Conservation (phyloP, 2,113 vertebrate genomes). For the human (Homo sapiens) region DNA sequence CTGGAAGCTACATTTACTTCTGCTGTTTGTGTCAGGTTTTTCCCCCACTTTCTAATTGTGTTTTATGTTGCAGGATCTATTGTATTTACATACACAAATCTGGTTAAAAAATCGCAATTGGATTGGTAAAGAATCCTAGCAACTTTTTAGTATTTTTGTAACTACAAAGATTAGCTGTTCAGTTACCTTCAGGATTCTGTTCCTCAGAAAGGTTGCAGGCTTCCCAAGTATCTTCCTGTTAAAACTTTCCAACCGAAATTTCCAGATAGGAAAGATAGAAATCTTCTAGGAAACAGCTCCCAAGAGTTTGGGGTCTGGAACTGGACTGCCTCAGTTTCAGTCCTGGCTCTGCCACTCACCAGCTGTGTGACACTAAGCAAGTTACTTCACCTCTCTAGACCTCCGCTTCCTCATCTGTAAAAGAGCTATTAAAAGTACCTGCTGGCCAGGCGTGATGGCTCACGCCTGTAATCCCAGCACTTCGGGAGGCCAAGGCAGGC, state of each 20-base stretch:
- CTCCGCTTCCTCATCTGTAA: background rate
- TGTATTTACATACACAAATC: background rate
- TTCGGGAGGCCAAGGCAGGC: too few relatives aligned
- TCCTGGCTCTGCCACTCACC: background rate
- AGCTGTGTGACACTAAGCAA: background rate
- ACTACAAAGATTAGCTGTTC: background rate
- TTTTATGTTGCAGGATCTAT: conserved; percentile 16
- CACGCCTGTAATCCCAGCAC: too few relatives aligned
- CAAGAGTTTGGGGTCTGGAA: background rate
- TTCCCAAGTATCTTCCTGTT: background rate
- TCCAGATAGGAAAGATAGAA: background rate
- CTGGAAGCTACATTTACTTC: conserved; percentile 37
- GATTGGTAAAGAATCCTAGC: conserved; percentile 28
- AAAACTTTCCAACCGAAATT: background rate
- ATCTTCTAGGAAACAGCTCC: background rate
- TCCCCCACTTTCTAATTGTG: background rate
- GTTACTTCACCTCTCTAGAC: background rate
- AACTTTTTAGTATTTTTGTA: conserved; percentile 1
- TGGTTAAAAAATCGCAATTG: conserved; percentile 35
- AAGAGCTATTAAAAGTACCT: background rate
- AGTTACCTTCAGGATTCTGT: background rate
- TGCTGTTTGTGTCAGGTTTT: background rate
- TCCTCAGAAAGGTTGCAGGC: background rate
- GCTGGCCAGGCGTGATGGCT: too few relatives aligned
- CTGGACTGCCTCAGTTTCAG: background rate